A percentile compares a stretch with the other conserved stretches of the same genome.
Conservation (phyloP, 1,140 invertebrate genomes). For the Orchestia grillus region DNA sequence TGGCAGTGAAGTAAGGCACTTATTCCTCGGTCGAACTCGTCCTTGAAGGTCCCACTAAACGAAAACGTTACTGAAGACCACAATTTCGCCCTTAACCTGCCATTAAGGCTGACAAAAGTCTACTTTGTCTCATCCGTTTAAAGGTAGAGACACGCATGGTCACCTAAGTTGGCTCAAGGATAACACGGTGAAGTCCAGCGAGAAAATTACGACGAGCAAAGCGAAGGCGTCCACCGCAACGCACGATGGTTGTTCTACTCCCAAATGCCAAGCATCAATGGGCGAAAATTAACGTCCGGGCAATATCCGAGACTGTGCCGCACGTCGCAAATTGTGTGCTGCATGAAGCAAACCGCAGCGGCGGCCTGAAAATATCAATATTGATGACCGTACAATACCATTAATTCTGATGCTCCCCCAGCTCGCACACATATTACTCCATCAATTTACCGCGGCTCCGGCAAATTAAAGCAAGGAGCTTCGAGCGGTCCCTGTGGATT, state of each 20-base stretch:
- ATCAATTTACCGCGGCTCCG: background rate
- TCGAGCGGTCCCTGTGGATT: background rate
- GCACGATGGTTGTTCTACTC: background rate
- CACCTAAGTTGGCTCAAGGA: background rate
- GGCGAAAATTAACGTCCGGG: background rate
- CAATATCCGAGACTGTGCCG: background rate
- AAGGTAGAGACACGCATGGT: background rate
- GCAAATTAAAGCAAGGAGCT: background rate
- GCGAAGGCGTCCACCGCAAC: background rate
- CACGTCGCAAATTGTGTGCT: background rate
- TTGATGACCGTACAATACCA: background rate
- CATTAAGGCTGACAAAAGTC: background rate
- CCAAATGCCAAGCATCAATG: background rate
- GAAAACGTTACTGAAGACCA: too few relatives aligned
- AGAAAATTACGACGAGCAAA: background rate
- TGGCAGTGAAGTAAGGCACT: too few relatives aligned
- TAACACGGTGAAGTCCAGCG: background rate
- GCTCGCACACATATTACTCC: background rate
- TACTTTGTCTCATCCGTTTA: background rate
- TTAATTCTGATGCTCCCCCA: background rate
- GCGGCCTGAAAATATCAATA: background rate
- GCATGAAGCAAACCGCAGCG: background rate
- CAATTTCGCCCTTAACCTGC: too few relatives aligned
- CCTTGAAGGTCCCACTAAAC: too few relatives aligned
- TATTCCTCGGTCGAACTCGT: too few relatives aligned